Evolutionary conservation across 37 sponge, comb jelly and placozoan species (phyloP).

Genomic region (Amphimedon queenslandica): DNA sequence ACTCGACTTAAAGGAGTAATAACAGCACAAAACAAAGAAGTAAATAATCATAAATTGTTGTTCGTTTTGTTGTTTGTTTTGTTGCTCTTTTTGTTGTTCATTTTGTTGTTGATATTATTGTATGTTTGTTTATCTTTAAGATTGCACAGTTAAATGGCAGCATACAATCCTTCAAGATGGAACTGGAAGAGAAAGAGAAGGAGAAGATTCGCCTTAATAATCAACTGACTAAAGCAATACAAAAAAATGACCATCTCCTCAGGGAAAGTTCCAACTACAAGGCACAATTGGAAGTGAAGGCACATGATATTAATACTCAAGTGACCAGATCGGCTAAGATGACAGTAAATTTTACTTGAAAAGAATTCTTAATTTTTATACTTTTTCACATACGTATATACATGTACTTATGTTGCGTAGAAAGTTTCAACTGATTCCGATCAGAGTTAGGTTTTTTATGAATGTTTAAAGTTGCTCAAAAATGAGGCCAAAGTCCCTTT

Average conservation of each 20-base stretch:
- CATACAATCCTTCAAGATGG: constrained; percentile 1
- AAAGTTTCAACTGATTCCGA: too few species aligned
- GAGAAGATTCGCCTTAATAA: constrained; percentile 27
- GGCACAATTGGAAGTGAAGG: constrained; percentile 2
- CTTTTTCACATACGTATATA: too few species aligned
- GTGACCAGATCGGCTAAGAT: too few species aligned
- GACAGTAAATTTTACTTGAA: too few species aligned
- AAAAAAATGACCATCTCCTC: constrained; percentile 47
- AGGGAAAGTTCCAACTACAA: constrained; percentile 45
- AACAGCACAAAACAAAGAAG: constrained; percentile 39
- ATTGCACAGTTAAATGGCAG: background rate
- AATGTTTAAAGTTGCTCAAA: too few species aligned
- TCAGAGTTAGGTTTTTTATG: too few species aligned
- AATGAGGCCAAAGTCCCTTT: too few species aligned
- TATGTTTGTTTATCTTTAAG: constrained; percentile 15
- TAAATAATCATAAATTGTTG: constrained; percentile 8
- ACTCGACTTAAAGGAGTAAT: constrained; percentile 36
- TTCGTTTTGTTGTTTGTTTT: background rate
- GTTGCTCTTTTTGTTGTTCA: background rate
- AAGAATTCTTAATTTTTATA: too few species aligned
- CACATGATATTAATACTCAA: too few species aligned
- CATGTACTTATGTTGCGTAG: too few species aligned
- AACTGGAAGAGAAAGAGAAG: constrained; percentile 19
- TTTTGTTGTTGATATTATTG: background rate
- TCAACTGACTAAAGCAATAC: constrained; percentile 3